phyloP scores from a whole-genome alignment of 2,113 vertebrate genomes.

The Corythornis cristatus region DNA sequence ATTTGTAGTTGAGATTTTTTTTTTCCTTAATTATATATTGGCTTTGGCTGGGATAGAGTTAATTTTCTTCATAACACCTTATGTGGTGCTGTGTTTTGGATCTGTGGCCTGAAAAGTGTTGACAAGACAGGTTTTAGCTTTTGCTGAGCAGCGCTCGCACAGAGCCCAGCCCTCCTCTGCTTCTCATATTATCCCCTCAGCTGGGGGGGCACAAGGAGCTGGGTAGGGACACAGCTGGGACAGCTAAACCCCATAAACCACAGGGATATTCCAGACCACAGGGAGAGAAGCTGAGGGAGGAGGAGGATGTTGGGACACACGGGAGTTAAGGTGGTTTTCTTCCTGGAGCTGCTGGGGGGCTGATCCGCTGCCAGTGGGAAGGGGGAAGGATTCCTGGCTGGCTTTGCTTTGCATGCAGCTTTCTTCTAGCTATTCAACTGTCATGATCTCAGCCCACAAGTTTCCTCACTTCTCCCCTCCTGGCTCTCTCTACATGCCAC shows the following conservation, averaged over 20 bases:
- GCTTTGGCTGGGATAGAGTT: background rate
- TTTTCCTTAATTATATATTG: background rate
- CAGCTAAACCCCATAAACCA: background rate
- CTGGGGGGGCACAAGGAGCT: background rate
- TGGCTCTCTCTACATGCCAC: background rate
- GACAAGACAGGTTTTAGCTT: background rate
- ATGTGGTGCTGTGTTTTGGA: background rate
- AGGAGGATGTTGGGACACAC: rapidly evolving
- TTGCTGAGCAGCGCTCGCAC: too few relatives aligned
- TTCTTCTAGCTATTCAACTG: background rate
- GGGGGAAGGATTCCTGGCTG: rapidly evolving
- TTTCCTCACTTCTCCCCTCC: background rate
- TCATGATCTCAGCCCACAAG: rapidly evolving
- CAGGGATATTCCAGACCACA: background rate
- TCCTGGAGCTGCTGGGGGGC: background rate
- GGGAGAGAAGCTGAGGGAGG: background rate
- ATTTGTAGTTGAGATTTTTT: background rate
- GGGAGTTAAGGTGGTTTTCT: rapidly evolving
- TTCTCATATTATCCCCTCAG: background rate
- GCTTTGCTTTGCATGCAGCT: background rate
- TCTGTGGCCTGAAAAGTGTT: background rate
- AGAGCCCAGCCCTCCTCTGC: background rate
- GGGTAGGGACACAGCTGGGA: background rate
- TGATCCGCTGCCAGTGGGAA: background rate
- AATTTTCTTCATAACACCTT: background rate